phyloP scores from a whole-genome alignment of 2,797 vertebrate genomes.

The Acrossocheilus wenchowensis region DNA sequence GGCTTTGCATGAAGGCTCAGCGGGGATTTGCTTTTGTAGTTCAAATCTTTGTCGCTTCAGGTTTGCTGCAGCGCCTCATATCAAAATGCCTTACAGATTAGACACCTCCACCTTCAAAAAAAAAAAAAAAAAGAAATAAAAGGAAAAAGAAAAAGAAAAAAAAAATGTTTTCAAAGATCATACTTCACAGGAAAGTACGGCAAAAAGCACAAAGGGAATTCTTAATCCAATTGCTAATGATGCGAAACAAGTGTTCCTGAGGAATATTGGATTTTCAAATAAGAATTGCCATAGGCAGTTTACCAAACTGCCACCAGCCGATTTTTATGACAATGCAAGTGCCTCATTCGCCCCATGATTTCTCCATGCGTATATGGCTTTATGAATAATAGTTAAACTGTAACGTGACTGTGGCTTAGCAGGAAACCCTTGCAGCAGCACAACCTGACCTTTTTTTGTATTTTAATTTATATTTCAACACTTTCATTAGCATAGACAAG shows the following conservation, averaged over 20 bases:
- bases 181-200: constrained; percentile 15
- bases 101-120: constrained; percentile 10
- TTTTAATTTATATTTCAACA: background rate
- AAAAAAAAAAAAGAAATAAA: background rate
- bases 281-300: constrained; percentile 50
- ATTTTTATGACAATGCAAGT: constrained; percentile 29
- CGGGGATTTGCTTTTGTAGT: constrained; percentile 38
- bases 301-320: constrained; percentile 45
- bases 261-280: constrained; percentile 55
- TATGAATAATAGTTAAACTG: background rate
- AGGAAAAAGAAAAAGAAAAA: background rate
- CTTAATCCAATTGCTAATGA: constrained; percentile 41
- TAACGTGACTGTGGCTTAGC: background rate
- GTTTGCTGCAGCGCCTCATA: constrained; percentile 27
- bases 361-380: background rate
- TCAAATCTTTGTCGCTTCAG: constrained; percentile 29
- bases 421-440: background rate
- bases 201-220: constrained; percentile 44
- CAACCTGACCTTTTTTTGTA: background rate
- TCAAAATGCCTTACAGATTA: constrained; percentile 43
- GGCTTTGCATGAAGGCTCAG: constrained; percentile 33
- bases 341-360: background rate
- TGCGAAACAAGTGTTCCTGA: constrained; percentile 29
- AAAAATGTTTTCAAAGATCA: constrained; percentile 29
- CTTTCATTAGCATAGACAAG: background rate